phyloP scores from a whole-genome alignment of 2,888 invertebrate species.

The Melanargia galathea region DNA sequence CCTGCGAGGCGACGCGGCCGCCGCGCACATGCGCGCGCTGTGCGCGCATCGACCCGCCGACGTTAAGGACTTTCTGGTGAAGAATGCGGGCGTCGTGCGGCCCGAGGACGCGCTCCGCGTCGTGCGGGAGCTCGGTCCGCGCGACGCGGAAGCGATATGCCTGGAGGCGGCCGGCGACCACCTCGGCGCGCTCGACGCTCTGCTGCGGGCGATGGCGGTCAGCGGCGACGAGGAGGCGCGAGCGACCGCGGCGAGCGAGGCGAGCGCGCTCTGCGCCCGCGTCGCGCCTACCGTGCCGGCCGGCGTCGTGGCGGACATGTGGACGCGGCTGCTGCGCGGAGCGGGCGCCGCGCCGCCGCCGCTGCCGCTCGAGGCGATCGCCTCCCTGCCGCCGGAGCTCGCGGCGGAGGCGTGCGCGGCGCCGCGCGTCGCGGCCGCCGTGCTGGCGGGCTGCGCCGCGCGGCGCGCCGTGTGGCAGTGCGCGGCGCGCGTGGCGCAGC shows the following conservation, averaged over 20 bases:
- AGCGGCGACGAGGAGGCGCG: constrained; percentile 41
- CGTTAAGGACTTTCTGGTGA: constrained; percentile 57
- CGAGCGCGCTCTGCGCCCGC: constrained; percentile 61
- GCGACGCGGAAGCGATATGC: constrained; percentile 65
- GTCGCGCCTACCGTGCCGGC: constrained; percentile 57
- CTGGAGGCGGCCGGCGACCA: constrained; percentile 71
- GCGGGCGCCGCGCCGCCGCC: constrained; percentile 54
- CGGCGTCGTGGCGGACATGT: constrained; percentile 53
- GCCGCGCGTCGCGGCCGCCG: constrained; percentile 52
- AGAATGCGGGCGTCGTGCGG: constrained; percentile 60
- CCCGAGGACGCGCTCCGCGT: constrained; percentile 69
- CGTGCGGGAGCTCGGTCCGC: constrained; percentile 56
- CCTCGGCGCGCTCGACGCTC: constrained; percentile 61
- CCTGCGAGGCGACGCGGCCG: constrained; percentile 58
- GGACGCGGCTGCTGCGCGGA: constrained; percentile 55
- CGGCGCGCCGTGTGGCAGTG: constrained; percentile 51
- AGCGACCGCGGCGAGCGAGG: constrained; percentile 49
- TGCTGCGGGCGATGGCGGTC: constrained; percentile 52
- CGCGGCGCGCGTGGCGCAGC: constrained; percentile 50
- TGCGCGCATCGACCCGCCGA: constrained; percentile 54
- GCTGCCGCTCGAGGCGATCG: constrained; percentile 61
- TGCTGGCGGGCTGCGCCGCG: constrained; percentile 48
- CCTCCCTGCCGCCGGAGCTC: constrained; percentile 60
- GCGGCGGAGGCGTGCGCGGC: constrained; percentile 50
- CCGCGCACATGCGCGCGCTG: constrained; percentile 58